phyloP scores from a whole-genome alignment of 2,113 vertebrate species.

The Zosterops pallidus region DNA sequence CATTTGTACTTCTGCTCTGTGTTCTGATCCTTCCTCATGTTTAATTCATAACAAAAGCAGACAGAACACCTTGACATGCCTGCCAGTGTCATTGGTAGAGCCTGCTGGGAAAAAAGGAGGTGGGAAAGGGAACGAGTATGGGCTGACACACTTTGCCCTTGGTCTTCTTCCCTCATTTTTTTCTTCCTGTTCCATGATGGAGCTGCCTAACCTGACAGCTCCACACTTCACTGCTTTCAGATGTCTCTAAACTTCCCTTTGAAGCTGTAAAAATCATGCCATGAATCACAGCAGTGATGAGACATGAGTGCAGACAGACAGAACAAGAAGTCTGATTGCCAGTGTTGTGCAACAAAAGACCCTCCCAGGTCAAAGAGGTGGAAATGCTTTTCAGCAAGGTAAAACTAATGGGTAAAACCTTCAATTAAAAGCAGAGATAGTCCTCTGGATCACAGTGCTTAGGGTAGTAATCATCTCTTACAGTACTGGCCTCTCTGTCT shows the following conservation, averaged over 20 bases:
- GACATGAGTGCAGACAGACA: neutral
- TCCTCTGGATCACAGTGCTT: neutral
- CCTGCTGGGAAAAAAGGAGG: neutral
- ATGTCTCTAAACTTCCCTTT: constrained; percentile 16
- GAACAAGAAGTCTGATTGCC: neutral
- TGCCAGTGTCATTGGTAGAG: neutral
- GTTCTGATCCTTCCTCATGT: neutral
- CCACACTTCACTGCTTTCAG: neutral
- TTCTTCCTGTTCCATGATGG: neutral
- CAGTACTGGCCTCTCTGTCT: neutral
- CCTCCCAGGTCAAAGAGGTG: neutral
- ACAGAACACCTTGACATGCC: neutral
- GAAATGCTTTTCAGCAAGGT: constrained; percentile 10
- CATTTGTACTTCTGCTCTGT: neutral
- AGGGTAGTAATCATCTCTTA: neutral
- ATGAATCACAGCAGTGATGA: constrained; percentile 13
- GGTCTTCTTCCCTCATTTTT: neutral
- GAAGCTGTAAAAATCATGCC: constrained; percentile 1
- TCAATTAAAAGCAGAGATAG: neutral
- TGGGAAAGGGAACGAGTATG: accelerated
- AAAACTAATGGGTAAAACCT: constrained; percentile 9
- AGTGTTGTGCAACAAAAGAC: neutral
- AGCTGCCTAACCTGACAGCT: neutral
- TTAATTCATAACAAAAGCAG: neutral
- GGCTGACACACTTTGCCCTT: neutral